Base-by-base conservation (phyloP, 37 sponge, comb jelly and placozoan genomes). In the Dysidea cf. avara region DNA sequence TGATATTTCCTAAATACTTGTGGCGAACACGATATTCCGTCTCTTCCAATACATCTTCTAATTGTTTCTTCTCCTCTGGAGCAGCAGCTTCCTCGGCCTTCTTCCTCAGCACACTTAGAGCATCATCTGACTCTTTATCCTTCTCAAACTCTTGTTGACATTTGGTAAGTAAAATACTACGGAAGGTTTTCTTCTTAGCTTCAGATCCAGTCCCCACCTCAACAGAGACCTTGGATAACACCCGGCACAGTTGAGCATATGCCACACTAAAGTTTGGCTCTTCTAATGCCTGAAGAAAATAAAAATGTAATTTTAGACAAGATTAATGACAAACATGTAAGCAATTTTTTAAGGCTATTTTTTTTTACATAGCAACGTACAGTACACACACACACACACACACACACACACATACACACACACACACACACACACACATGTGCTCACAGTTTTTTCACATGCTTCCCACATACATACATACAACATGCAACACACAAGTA, bases 101-200 rank as follows among this genome's bases (percentile, higher is more conserved):
- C 26, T 52, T 47, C 70, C 77, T 81, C 50, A 40, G 26, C 58
- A 68, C 75, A 2, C 64, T 58, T 36, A 39, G 20, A 13, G 52
- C 76, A 48, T 82, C 84, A 22, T 84, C 87, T 20, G 86, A 79
- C 40, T 77, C 79, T 71, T 92, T 86, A 72, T 91, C 87, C 66
- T 92, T 89, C 73, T 88, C 86, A 80, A 92, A 92, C 74, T 89
- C 94, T 55, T 76, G 46, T 62, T 92, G 94, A 61, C 94, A 92
- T 49, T 79, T 88, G 39, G 85, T 92, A 30, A 92, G 79, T 11
- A 92, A 65, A 20, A 81, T 60, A 2, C 83, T 54, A 3, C 94
- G 65, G 36, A 92, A 92, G 43, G 81, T 80, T n/a, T 50, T 78
- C 31, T 7, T 25, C 53, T 75, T 61, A 0, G 52, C 11, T 25